Evolutionary conservation across 2,113 vertebrate species (phyloP), one percentile per base, ranked within the genome.

Genomic region (Myrmecophaga tridactyla): DNA sequence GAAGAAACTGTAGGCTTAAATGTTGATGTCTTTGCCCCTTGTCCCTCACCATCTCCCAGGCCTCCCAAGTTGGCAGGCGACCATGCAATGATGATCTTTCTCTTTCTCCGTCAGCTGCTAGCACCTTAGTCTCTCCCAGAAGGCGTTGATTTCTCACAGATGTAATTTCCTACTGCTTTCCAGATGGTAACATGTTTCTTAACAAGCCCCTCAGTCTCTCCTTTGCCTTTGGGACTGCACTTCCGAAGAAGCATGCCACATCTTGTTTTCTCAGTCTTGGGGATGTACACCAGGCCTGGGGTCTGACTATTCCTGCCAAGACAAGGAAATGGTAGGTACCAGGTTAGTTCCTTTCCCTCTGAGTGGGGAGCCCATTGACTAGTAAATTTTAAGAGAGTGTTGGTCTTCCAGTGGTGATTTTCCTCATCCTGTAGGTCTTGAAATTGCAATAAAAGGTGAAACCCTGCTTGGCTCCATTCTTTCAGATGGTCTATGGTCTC

Each of bases 161-260:
- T 89, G 75, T 70, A 0, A 69, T 69, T 81, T 93, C 39, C 31
- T 85, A 72, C 82, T 90, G 95, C 95, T 90, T 96, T 97, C 96
- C 98, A 98, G 97, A 97, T 97, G 97, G 94, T 90, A 93, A 34
- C 13, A 31, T 96, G 88, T 60, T 94, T 97, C 93, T 93, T 96
- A 98, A 96, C 95, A 92, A 98, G 84, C 72, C 95, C 93, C 96
- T 92, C 8, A 39, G 69, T 90, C 96, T 96, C 95, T 77, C 78
- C 81, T 78, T 86, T 53, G 80, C 86, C 86, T 27, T 41, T n/a
- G 90, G 85, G 96, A 94, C 69, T 97, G 88, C 13, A 25, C 89
- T 97, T 98, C 95, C 73, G 1, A 36, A 76, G 92, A 96, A 39
- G 60, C 51, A 20, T 97, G 97, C 97, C 97, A 95, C 86, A 77